Base-by-base conservation (phyloP, 2,888 invertebrate genomes). In the Troides oblongomaculatus region DNA sequence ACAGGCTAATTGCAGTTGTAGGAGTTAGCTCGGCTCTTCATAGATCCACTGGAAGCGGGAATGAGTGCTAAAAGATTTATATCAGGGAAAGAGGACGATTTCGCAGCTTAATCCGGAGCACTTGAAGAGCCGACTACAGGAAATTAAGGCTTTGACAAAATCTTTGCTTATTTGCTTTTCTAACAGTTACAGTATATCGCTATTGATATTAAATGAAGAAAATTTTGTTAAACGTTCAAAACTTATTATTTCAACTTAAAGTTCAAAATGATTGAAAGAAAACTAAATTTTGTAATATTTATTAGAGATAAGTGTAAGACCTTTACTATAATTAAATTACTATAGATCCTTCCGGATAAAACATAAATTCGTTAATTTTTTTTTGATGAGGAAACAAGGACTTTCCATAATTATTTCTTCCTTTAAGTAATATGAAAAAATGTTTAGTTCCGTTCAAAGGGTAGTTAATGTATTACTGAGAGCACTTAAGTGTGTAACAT, bases 51-150 rank as follows among this genome's bases (percentile, higher is more conserved):
- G 82, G 86, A 87, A 80, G 86, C 83, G 78, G 80, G 84, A 85
- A 90, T 85, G 88, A 89, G 89, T 87, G 92, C 88, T 90, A 85
- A 89, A 87, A 92, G 92, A 92, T 92, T 92, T 92, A 92, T 92
- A 90, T 89, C 89, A 79, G 82, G 77, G 78, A 81, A 81, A 79
- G 81, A 81, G 77, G 81, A 80, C 81, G 83, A 82, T 82, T 81
- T 80, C 73, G 77, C 76, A 76, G 80, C 80, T 76, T 88, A 85
- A 86, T 83, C 82, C 80, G 74, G 70, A 72, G 74, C 76, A 73
- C 76, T 71, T 50, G 60, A 64, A 46, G 50, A 67, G 72, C 73
- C 76, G 73, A 72, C 74, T 78, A 70, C 81, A 86, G 90, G 90
- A 92, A 90, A 92, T 91, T 85, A 91, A 88, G 84, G 81, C 87